A percentile compares a stretch with the other conserved stretches of the same genome.
Conservation (phyloP, 2,888 invertebrate genomes). For the Eulithis testata region DNA sequence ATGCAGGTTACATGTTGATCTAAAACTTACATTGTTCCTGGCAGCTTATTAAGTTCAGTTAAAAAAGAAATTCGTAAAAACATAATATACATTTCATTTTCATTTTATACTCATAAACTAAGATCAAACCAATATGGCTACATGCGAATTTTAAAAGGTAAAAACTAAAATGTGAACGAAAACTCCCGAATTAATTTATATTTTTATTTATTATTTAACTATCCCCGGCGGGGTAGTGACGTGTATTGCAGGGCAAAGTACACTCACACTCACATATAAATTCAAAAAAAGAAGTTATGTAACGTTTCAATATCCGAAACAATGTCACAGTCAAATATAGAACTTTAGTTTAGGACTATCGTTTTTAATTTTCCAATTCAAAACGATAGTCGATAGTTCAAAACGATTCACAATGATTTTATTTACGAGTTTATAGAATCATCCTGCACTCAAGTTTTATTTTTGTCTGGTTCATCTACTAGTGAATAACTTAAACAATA, state of each 20-base stretch:
- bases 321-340: constrained; percentile 48
- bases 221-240: constrained; percentile 67
- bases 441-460: constrained; percentile 7
- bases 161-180: constrained; percentile 31
- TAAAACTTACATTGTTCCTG: constrained; percentile 68
- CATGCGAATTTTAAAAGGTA: too few relatives aligned
- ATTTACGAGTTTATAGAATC: neutral
- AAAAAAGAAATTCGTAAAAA: neutral
- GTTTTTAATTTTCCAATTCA: too few relatives aligned
- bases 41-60: constrained; percentile 52
- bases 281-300: constrained; percentile 70
- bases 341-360: neutral
- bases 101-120: neutral
- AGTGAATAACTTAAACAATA: constrained; percentile 46
- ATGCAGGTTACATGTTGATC: constrained; percentile 34
- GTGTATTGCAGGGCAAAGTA: constrained; percentile 72
- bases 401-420: neutral
- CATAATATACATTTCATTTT: constrained; percentile 9
- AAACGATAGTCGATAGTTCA: too few relatives aligned
- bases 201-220: constrained; percentile 79
- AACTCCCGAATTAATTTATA: constrained; percentile 42
- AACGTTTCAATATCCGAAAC: constrained; percentile 75
- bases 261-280: constrained; percentile 76
- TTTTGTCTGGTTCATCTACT: constrained; percentile 29
- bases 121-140: too few relatives aligned